Evolutionary conservation across 2,113 vertebrate genomes (phyloP).

Genomic region (Hyperopisus bebe): DNA sequence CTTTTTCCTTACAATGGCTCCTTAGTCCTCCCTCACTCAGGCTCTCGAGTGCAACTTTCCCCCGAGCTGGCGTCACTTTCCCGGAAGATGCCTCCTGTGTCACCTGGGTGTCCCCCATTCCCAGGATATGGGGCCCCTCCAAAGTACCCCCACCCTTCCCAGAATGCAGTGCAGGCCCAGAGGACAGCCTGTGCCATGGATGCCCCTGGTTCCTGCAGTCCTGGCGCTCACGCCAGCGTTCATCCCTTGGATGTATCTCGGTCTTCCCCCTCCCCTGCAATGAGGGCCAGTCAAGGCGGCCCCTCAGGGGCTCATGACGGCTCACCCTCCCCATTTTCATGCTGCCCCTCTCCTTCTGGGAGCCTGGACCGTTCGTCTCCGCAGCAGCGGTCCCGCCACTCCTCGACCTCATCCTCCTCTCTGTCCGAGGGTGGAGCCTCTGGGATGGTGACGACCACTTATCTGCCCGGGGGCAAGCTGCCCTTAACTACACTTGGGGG

Average conservation of each 20-base stretch:
- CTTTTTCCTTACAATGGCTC: slow-evolving; percentile 53
- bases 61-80: slow-evolving; percentile 48
- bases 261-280: slow-evolving; percentile 39
- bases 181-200: slow-evolving; percentile 52
- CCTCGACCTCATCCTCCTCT: slow-evolving; percentile 55
- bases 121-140: slow-evolving; percentile 42
- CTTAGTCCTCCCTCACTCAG: slow-evolving; percentile 35
- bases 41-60: slow-evolving; percentile 44
- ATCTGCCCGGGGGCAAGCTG: slow-evolving; percentile 48
- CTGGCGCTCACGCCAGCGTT: slow-evolving; percentile 39
- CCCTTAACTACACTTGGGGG: slow-evolving; percentile 32
- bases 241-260: slow-evolving; percentile 34
- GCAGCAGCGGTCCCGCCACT: slow-evolving; percentile 56
- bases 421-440: slow-evolving; percentile 52
- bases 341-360: slow-evolving; percentile 35
- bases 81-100: slow-evolving; percentile 37
- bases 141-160: slow-evolving; percentile 51
- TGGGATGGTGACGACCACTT: slow-evolving; percentile 41
- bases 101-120: slow-evolving; percentile 42
- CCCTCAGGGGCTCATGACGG: slow-evolving; percentile 42
- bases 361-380: slow-evolving; percentile 51
- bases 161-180: slow-evolving; percentile 54
- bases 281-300: slow-evolving; percentile 36
- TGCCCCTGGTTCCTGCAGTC: slow-evolving; percentile 48
- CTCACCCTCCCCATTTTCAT: slow-evolving; percentile 45